Base-by-base conservation (phyloP, 2,113 vertebrate genomes). In the Hippocampus zosterae region DNA sequence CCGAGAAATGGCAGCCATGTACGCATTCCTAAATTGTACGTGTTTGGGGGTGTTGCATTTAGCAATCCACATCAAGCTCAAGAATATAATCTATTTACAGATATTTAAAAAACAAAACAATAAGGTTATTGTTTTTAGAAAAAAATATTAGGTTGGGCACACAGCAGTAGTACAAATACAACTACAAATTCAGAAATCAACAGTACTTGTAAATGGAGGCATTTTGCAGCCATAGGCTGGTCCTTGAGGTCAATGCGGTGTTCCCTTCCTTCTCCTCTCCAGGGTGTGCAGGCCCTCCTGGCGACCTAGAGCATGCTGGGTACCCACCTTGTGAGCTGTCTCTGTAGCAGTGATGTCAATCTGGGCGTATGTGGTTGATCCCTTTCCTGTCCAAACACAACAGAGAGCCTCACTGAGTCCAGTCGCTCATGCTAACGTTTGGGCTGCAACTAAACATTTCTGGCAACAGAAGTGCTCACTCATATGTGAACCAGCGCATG, bases 301-400 rank as follows among this genome's bases (percentile, higher is more conserved):
- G 10, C 95, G 91, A 29, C 91, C 88, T 78, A 92, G 92, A 0
- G 95, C 95, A 0, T 97, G 96, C 84, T 88, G 90, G 0, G 91
- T 90, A 0, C 96, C 94, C 0, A 94, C 95, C 60, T 93, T 93
- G 77, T 94, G 95, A 0, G 95, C 96, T 0, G 91, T 94, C 88
- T 95, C 94, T 0, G 94, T 97, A 37, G 95, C 96, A 0, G 84
- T 60, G 27, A 96, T 93, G 88, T 97, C 95, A 0, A 97, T 97
- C 84, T 95, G 96, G 0, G 93, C 94, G 0, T 96, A 97, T 10
- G 89, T 90, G 9, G 94, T 94, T 29, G 91, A 80, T 2, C 91
- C 84, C 3, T 90, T 87, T 15, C 93, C 96, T 97, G 81, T 61
- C 7, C 60, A 72, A 60, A 80, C 27, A 84, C 63, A 72, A 60